Evolutionary conservation across 2,888 invertebrate genomes (phyloP), one percentile per base, ranked within the genome.

Genomic region (Plagodis dolabraria): DNA sequence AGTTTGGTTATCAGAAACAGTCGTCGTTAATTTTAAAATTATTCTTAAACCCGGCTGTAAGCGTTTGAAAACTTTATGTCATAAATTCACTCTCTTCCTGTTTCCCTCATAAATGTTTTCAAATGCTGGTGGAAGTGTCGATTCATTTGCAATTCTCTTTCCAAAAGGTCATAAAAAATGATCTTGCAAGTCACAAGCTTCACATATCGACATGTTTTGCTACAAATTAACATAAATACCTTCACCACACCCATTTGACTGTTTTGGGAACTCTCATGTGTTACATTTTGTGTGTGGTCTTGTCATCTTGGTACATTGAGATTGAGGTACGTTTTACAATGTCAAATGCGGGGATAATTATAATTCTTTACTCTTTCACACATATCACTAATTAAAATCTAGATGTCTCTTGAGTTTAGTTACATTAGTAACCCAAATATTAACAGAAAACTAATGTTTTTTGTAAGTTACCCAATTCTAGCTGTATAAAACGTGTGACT

Each of bases 101-200:
- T 40, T 10, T 5, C 10, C 10, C 10, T 33, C 46, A 6, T 46
- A 33, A 49, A 42, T 34, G 53, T 53, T 53, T 53, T 53, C 46
- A 53, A 53, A 53, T 57, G 43, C 48, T 49, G 11, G 43, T 53
- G 58, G 53, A 59, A 53, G 58, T 47, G 9, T 10, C 42, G 50
- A 59, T 59, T 35, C 54, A 12, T 36, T 46, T 47, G 59, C 54
- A 54, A 59, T 49, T 58, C 53, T 53, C 38, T 51, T 5, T 44
- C 52, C 33, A 22, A 54, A 59, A 46, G 47, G 43, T 59, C 59
- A 59, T 54, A 54, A 50, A 50, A 59, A 59, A 54, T 63, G 53
- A 51, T 56, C 47, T 53, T 46, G 47, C 55, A 46, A 53, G 53
- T 60, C 53, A 59, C 53, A 33, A 46, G 68, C 65, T 64, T 68